Evolutionary conservation across 2,113 vertebrate genomes (phyloP).

Genomic region (Zootoca vivipara): DNA sequence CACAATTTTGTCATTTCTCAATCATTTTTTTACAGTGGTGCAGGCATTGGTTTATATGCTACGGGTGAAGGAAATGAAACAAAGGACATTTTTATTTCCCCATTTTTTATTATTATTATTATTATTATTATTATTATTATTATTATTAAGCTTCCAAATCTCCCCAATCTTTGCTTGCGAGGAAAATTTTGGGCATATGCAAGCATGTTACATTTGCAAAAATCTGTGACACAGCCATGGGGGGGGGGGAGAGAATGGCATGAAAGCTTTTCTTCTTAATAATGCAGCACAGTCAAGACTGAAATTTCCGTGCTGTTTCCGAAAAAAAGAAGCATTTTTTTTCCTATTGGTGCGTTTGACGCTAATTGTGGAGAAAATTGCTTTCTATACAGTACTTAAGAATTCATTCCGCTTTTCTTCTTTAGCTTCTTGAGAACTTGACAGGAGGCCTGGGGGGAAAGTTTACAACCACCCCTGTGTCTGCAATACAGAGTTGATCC

Average conservation of each 20-base stretch:
- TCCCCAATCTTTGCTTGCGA: slow-evolving; percentile 14
- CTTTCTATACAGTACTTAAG: slow-evolving; percentile 29
- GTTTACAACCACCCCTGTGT: slow-evolving; percentile 22
- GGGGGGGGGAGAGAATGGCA: slow-evolving; percentile 4
- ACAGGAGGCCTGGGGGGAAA: slow-evolving; percentile 28
- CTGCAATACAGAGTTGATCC: background rate
- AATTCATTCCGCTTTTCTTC: slow-evolving; percentile 26
- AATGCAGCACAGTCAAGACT: background rate
- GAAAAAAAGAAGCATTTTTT: slow-evolving; percentile 11
- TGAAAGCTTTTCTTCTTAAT: slow-evolving; percentile 25
- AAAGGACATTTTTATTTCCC: slow-evolving; percentile 27
- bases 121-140: slow-evolving; percentile 34
- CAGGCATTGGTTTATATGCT: slow-evolving; percentile 25
- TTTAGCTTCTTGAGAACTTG: slow-evolving; percentile 11
- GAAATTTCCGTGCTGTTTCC: slow-evolving; percentile 45
- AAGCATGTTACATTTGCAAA: background rate
- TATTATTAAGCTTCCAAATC: slow-evolving; percentile 17
- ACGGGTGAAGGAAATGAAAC: slow-evolving; percentile 16
- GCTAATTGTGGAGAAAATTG: slow-evolving; percentile 56
- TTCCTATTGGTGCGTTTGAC: background rate
- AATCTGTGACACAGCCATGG: background rate
- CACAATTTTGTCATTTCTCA: slow-evolving; percentile 49
- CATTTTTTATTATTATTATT: slow-evolving; percentile 23
- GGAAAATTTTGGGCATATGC: background rate
- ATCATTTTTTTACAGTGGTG: slow-evolving; percentile 6